Conservation (phyloP, 2,888 invertebrate genomes). For the Sepiola atlantica region DNA sequence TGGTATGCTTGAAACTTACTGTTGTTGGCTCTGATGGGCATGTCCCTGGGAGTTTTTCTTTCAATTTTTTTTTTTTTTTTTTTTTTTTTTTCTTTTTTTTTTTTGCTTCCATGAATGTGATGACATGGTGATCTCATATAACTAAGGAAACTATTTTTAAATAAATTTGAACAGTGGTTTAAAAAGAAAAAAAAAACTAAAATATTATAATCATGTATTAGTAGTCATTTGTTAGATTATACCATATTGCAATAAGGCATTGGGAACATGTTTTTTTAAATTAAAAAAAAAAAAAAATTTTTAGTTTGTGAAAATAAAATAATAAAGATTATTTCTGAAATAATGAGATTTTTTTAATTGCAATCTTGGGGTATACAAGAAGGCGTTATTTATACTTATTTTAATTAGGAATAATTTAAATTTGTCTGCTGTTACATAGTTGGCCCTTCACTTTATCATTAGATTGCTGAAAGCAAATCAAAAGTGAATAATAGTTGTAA, state of each 20-base stretch:
- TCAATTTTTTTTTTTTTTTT: neutral
- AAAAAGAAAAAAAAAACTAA: neutral
- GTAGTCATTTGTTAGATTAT: neutral
- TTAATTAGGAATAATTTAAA: too few relatives aligned
- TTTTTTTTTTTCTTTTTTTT: neutral
- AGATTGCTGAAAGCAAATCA: too few relatives aligned
- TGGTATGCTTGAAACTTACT: constrained; percentile 32
- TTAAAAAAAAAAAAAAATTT: too few relatives aligned
- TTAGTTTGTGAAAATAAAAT: neutral
- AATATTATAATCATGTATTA: neutral
- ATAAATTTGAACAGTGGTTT: neutral
- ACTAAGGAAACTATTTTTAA: neutral
- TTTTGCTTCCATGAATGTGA: constrained; percentile 18
- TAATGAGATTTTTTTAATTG: neutral
- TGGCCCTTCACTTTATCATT: too few relatives aligned
- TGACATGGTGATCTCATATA: neutral
- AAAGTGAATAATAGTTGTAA: too few relatives aligned
- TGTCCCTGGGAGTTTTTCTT: neutral
- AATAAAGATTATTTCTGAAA: neutral
- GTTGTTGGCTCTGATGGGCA: constrained; percentile 21
- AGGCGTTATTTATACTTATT: too few relatives aligned
- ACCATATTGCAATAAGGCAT: neutral
- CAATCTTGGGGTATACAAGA: too few relatives aligned
- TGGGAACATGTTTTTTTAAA: too few relatives aligned
- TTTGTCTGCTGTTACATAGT: too few relatives aligned